Evolutionary conservation across 2,797 vertebrate species (phyloP).

Genomic region (Crypturellus tataupa): DNA sequence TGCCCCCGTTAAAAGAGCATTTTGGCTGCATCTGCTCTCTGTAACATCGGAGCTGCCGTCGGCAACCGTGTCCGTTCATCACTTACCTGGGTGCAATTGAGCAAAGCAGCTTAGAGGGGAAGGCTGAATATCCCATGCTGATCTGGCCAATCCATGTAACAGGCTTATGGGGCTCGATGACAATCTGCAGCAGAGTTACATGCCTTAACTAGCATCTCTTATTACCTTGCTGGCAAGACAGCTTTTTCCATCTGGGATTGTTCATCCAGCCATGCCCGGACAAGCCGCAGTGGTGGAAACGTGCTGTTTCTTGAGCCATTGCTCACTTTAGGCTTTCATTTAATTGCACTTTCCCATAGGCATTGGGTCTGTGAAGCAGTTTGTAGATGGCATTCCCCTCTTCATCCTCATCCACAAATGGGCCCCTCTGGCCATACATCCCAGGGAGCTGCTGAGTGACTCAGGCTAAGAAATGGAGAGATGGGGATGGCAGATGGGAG

Average conservation of each 20-base stretch:
- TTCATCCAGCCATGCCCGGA: not conserved
- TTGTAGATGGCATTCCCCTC: not conserved
- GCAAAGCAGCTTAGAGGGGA: slow-evolving; percentile 37
- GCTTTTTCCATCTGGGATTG: not conserved
- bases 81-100: not conserved
- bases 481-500: not conserved
- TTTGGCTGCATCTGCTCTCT: not conserved
- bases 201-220: not conserved
- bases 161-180: not conserved
- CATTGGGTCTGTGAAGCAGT: not conserved
- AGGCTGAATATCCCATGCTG: not conserved
- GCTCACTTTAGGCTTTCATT: not conserved
- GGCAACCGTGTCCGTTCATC: not conserved
- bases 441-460: not conserved
- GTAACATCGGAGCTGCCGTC: not conserved
- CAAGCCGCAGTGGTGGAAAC: fast-evolving
- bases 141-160: not conserved
- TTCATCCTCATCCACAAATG: not conserved
- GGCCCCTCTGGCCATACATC: not conserved
- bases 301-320: not conserved
- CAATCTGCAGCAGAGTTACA: not conserved
- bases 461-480: not conserved
- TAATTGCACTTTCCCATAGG: not conserved
- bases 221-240: not conserved
- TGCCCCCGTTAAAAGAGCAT: fast-evolving